Percentiles rank a stretch among this genome's conserved stretches.
Conservation (phyloP, 92 coral and sea anemone genomes). For the Phenganax marumi region DNA sequence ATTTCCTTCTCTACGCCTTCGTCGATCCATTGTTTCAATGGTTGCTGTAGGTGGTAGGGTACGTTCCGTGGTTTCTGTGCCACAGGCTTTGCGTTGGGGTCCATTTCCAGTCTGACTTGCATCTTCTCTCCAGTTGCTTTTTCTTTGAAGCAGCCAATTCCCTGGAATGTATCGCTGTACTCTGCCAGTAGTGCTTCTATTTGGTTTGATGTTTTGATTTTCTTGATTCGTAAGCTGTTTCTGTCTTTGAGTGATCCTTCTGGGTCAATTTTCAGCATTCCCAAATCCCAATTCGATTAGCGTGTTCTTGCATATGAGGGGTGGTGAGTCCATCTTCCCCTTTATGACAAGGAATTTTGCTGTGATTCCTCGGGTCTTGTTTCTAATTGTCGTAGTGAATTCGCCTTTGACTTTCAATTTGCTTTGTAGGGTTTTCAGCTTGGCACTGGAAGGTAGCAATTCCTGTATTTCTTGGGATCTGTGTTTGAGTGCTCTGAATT, state of each 20-base stretch:
- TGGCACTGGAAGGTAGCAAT: background rate
- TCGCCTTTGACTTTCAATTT: slow-evolving; percentile 17
- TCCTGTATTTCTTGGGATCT: slow-evolving; percentile 54
- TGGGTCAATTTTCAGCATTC: slow-evolving; percentile 33
- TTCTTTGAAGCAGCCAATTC: slow-evolving; percentile 41
- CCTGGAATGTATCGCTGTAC: too few species aligned
- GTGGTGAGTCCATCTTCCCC: slow-evolving; percentile 60
- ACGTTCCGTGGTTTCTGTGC: slow-evolving; percentile 56
- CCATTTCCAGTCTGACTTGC: slow-evolving; percentile 34
- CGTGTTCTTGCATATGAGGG: slow-evolving; percentile 8
- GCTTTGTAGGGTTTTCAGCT: slow-evolving; percentile 7
- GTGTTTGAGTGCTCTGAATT: slow-evolving; percentile 58
- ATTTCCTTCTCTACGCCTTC: slow-evolving; percentile 23
- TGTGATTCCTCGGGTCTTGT: slow-evolving; percentile 44
- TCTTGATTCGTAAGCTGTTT: background rate
- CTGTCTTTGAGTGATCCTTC: slow-evolving; percentile 28
- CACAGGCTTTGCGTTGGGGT: slow-evolving; percentile 46
- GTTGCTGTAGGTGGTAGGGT: slow-evolving; percentile 46
- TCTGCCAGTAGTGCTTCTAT: too few species aligned
- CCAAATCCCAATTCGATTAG: slow-evolving; percentile 44
- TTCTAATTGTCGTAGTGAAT: background rate
- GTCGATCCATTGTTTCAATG: slow-evolving; percentile 25
- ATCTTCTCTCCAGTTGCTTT: slow-evolving; percentile 31
- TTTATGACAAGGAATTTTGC: slow-evolving; percentile 45
- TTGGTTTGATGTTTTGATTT: too few species aligned